Evolutionary conservation across 2,797 vertebrate species (phyloP).

Genomic region (Lophura swinhoii): DNA sequence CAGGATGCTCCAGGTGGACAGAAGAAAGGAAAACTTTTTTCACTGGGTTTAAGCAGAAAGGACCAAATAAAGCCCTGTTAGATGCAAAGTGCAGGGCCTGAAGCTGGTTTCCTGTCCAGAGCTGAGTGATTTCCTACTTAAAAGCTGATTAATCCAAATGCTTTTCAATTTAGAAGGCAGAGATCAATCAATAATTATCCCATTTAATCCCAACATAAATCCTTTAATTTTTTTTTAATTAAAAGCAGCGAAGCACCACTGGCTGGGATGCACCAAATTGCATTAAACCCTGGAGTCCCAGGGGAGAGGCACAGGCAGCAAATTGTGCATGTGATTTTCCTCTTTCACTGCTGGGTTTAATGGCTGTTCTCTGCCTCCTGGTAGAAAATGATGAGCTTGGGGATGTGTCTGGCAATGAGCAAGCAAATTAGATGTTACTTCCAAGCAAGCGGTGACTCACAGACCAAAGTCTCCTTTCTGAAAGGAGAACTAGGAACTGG

Average conservation of each 20-base stretch:
- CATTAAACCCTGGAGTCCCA: conserved; percentile 54
- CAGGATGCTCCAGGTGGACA: background rate
- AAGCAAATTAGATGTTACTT: conserved; percentile 44
- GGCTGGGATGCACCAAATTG: conserved; percentile 56
- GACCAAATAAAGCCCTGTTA: conserved; percentile 15
- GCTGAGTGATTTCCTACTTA: conserved; percentile 69
- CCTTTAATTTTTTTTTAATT: conserved; percentile 79
- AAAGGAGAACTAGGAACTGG: background rate
- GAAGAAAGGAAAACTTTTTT: background rate
- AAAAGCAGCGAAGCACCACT: conserved; percentile 71
- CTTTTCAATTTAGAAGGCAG: conserved; percentile 77
- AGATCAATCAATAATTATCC: conserved; percentile 79
- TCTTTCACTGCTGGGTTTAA: conserved; percentile 47
- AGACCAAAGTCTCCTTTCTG: background rate
- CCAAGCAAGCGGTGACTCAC: background rate
- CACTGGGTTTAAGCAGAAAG: background rate
- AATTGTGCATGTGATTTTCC: conserved; percentile 40
- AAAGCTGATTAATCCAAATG: conserved; percentile 78
- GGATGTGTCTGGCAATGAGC: conserved; percentile 2
- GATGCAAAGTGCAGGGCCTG: conserved; percentile 12
- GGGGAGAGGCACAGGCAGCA: conserved; percentile 10
- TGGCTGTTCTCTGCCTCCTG: conserved; percentile 12
- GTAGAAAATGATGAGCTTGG: conserved; percentile 42
- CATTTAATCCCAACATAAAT: conserved; percentile 78
- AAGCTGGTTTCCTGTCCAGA: conserved; percentile 66